These are phyloP conservation scores for Tinea semifulvella DNA, from an alignment of 2,888 invertebrate species.

Conservation along the genomic window DNA sequence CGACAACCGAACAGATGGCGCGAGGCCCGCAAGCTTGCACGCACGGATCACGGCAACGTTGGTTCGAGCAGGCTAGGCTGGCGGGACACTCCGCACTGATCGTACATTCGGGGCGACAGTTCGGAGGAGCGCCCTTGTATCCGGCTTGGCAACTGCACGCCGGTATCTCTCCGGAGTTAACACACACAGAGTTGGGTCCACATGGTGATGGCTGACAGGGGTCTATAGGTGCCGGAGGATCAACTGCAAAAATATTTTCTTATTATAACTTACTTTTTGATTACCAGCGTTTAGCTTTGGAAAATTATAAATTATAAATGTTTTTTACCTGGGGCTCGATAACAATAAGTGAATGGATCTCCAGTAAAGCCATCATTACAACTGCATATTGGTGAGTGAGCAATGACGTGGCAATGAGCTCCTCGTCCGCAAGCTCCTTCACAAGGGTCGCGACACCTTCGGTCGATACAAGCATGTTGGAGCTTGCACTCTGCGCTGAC, in stretches of 20 bases:
- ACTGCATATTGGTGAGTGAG: slow-evolving; percentile 78
- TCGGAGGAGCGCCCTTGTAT: slow-evolving; percentile 72
- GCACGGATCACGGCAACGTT: slow-evolving; percentile 73
- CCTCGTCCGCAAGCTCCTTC: slow-evolving; percentile 78
- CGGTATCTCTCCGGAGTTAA: slow-evolving; percentile 68
- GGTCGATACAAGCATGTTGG: slow-evolving; percentile 74
- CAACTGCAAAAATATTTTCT: too few species aligned
- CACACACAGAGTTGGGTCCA: slow-evolving; percentile 71
- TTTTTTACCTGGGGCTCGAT: slow-evolving; percentile 66
- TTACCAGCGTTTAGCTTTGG: too few species aligned
- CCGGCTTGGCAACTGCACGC: slow-evolving; percentile 71
- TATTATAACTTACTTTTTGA: too few species aligned
- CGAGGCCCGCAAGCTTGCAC: slow-evolving; percentile 70
- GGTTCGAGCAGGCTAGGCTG: slow-evolving; percentile 69
- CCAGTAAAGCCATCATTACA: slow-evolving; percentile 75
- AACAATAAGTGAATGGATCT: slow-evolving; percentile 75
- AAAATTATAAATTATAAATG: slow-evolving; percentile 7
- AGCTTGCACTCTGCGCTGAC: slow-evolving; percentile 77
- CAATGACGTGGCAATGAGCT: slow-evolving; percentile 76
- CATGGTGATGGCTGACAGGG: slow-evolving; percentile 76
- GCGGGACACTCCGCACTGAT: slow-evolving; percentile 75
- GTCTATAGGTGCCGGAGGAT: slow-evolving; percentile 38
- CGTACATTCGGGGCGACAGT: slow-evolving; percentile 74
- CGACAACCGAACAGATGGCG: slow-evolving; percentile 68
- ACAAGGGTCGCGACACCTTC: slow-evolving; percentile 78